These are phyloP conservation scores for Scolopax rusticola DNA, from an alignment of 2,797 vertebrate species.

Conservation along the genomic window DNA sequence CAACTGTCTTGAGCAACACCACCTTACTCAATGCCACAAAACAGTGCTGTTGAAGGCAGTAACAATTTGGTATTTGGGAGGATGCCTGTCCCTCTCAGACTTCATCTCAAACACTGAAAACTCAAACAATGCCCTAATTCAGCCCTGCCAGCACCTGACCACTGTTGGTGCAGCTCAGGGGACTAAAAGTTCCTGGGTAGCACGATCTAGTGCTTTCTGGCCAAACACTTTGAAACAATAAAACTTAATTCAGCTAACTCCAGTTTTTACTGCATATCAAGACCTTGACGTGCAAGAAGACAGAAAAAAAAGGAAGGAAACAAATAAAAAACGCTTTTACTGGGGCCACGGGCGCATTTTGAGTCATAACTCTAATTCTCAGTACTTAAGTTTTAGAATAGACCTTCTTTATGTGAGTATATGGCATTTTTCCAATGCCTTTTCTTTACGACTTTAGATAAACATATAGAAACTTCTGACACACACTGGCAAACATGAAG, in stretches of 20 bases:
- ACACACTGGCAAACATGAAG: not conserved
- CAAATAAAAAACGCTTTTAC: not conserved
- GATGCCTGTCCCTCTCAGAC: not conserved
- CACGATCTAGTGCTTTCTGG: not conserved
- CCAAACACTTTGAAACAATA: not conserved
- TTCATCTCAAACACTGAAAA: not conserved
- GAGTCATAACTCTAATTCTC: not conserved
- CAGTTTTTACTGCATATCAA: not conserved
- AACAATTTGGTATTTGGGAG: not conserved
- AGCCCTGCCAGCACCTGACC: not conserved
- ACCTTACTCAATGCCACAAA: not conserved
- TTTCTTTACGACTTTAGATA: not conserved
- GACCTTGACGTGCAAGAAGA: not conserved
- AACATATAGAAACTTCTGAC: not conserved
- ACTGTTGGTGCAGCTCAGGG: not conserved
- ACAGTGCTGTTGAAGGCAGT: not conserved
- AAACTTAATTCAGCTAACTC: not conserved
- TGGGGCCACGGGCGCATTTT: fast-evolving
- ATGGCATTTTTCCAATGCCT: not conserved
- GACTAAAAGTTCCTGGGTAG: not conserved
- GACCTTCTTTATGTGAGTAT: not conserved
- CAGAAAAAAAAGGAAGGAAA: not conserved
- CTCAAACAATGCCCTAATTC: not conserved
- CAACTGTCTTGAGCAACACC: not conserved
- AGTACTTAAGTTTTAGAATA: not conserved